Conservation (phyloP, 2,888 invertebrate species). For the Gnatocerus cornutus region DNA sequence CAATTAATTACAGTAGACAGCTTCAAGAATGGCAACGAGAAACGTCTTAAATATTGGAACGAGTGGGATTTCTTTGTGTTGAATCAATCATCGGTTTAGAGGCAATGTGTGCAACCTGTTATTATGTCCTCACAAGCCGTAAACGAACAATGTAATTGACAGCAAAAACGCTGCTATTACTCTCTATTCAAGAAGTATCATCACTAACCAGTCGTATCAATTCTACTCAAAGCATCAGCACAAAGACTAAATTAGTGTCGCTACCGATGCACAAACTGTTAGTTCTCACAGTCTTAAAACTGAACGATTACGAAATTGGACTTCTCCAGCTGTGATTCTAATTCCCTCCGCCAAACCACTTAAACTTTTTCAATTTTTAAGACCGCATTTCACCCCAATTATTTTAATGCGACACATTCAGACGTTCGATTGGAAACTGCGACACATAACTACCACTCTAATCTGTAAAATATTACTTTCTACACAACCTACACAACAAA, state of each 20-base stretch:
- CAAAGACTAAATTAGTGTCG: slow-evolving; percentile 34
- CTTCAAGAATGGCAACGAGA: slow-evolving; percentile 49
- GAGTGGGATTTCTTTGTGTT: slow-evolving; percentile 49
- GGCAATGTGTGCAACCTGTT: slow-evolving; percentile 50
- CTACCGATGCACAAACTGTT: slow-evolving; percentile 11
- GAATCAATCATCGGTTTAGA: slow-evolving; percentile 51
- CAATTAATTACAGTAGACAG: slow-evolving; percentile 50
- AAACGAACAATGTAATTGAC: slow-evolving; percentile 51
- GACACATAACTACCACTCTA: slow-evolving; percentile 1
- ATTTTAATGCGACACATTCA: slow-evolving; percentile 12
- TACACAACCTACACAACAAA: slow-evolving; percentile 53
- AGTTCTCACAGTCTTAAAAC: slow-evolving; percentile 15
- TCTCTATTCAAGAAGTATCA: slow-evolving; percentile 46
- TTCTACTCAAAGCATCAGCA: slow-evolving; percentile 30
- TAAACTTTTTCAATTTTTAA: slow-evolving; percentile 40
- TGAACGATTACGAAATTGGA: slow-evolving; percentile 41
- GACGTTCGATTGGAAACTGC: slow-evolving; percentile 1
- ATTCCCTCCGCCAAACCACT: slow-evolving; percentile 40
- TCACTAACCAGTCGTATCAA: slow-evolving; percentile 41
- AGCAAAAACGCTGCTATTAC: slow-evolving; percentile 48
- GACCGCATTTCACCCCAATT: slow-evolving; percentile 1
- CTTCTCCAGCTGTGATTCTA: slow-evolving; percentile 34
- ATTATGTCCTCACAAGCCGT: slow-evolving; percentile 51
- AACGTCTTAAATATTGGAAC: slow-evolving; percentile 49
- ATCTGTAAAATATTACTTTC: slow-evolving; percentile 46